These are phyloP conservation scores for Gymnarchus niloticus DNA, from an alignment of 2,113 vertebrate genomes.

Conservation along the genomic window DNA sequence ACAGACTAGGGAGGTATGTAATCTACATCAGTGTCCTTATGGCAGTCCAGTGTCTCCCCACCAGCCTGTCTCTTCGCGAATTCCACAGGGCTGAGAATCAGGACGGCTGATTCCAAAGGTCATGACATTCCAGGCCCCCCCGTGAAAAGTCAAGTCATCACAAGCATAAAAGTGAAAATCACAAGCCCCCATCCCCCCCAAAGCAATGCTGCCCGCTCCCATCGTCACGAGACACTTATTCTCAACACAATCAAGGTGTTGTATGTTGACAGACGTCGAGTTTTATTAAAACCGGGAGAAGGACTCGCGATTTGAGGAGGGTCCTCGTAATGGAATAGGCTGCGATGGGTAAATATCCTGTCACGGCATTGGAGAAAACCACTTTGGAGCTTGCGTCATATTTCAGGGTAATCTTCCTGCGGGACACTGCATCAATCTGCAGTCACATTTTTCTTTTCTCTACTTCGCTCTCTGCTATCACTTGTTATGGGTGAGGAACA, in stretches of 20 bases:
- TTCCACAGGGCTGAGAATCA: background rate
- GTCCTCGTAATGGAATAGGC: background rate
- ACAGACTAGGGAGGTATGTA: background rate
- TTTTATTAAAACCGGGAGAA: conserved; percentile 15
- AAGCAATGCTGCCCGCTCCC: background rate
- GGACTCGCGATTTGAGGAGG: background rate
- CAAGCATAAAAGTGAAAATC: background rate
- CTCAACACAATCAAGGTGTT: background rate
- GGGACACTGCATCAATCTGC: conserved; percentile 58
- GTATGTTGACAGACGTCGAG: background rate
- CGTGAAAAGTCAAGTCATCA: background rate
- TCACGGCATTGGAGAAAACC: background rate
- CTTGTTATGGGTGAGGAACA: conserved; percentile 69
- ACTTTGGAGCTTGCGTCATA: conserved; percentile 45
- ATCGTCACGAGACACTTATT: background rate
- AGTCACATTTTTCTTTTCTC: conserved; percentile 47
- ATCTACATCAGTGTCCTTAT: background rate
- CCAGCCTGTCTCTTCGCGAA: background rate
- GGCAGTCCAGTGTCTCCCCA: background rate
- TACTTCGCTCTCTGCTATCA: conserved; percentile 64
- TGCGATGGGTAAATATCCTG: background rate
- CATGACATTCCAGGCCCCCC: background rate
- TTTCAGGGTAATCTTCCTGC: conserved; percentile 54
- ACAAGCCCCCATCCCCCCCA: background rate
- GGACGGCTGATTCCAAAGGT: background rate